phyloP scores from a whole-genome alignment of 2,113 vertebrate species.

The Labrus mixtus region DNA sequence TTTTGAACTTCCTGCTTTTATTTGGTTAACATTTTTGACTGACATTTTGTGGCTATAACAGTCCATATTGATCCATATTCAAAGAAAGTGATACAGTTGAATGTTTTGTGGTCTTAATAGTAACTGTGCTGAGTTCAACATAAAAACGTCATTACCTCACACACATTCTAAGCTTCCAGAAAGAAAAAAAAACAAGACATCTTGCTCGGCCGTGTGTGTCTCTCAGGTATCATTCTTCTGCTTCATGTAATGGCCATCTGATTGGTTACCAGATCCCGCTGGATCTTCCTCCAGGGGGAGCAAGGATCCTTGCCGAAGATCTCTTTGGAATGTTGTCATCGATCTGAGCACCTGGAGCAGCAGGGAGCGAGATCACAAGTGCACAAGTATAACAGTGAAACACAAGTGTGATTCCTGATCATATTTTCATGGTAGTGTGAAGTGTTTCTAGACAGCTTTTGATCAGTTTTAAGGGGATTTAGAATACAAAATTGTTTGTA shows the following conservation, averaged over 20 bases:
- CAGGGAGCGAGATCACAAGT: not conserved
- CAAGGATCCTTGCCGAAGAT: slow-evolving; percentile 93
- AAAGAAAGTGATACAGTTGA: too few species aligned
- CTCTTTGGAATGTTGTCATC: slow-evolving; percentile 96
- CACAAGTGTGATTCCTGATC: not conserved
- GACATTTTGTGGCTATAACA: slow-evolving; percentile 42
- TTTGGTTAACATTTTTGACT: slow-evolving; percentile 50
- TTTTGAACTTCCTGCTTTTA: slow-evolving; percentile 30
- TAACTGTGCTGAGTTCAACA: slow-evolving; percentile 52
- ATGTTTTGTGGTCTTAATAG: slow-evolving; percentile 22
- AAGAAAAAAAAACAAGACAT: slow-evolving; percentile 37
- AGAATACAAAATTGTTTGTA: not conserved
- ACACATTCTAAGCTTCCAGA: slow-evolving; percentile 50
- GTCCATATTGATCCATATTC: slow-evolving; percentile 13
- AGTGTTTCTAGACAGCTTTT: slow-evolving; percentile 4
- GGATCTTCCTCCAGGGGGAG: slow-evolving; percentile 94
- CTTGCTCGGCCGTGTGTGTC: slow-evolving; percentile 21
- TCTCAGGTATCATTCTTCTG: slow-evolving; percentile 25
- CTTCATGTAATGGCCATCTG: not conserved
- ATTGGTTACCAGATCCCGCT: slow-evolving; percentile 92
- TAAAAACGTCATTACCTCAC: slow-evolving; percentile 46
- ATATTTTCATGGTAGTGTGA: too few species aligned
- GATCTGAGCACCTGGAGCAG: slow-evolving; percentile 90
- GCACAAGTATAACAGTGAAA: not conserved
- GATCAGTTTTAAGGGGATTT: not conserved